Base-by-base conservation (phyloP, 2,888 invertebrate species). In the Sarcophaga caerulescens region DNA sequence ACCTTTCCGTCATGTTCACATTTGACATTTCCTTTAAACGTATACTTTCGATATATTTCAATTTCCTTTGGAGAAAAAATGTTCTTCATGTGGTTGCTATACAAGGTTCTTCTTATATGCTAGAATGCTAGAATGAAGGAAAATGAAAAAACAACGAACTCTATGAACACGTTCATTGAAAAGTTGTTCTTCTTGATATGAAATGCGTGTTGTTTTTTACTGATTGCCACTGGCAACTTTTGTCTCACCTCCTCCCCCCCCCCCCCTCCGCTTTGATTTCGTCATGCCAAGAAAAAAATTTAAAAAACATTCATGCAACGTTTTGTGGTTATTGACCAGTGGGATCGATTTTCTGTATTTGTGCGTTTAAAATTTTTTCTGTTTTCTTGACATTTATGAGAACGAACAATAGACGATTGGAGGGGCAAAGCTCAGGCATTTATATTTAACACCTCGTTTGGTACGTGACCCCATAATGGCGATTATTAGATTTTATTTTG, bases 251-350 rank as follows among this genome's bases (percentile, higher is more conserved):
- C 35, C 11, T n/a, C 2, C n/a, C 10, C 4, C n/a, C 57, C 35
- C 11, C 25, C 2, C n/a, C 10, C 4, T 25, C 57, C 11, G 25
- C 35, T 19, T 47, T 57, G 10, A 59, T n/a, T 52, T 19, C 11
- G 6, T 6, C 35, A 35, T 35, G 35, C 35, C 35, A 35, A 35
- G 6, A 35, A 35, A 6, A 6, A 6, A 35, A 59, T 70, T 35
- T 59, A 57, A 17, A 12, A 68, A 4, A 68, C 47, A 68, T 21
- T 68, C 21, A 47, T 70, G 52, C 1, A 57, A 21, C n/a, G 14
- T 47, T 47, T n/a, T 23, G 25, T 52, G 57, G 25, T 70, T 70
- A 57, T 70, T 70, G 70, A 70, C 69, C 69, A 69, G 10, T 52
- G 17, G 23, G 23, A 17, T 52, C 25, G 17, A 47, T 69, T 25